phyloP scores from a whole-genome alignment of 2,888 invertebrate species.

The Mylabris sibirica region DNA sequence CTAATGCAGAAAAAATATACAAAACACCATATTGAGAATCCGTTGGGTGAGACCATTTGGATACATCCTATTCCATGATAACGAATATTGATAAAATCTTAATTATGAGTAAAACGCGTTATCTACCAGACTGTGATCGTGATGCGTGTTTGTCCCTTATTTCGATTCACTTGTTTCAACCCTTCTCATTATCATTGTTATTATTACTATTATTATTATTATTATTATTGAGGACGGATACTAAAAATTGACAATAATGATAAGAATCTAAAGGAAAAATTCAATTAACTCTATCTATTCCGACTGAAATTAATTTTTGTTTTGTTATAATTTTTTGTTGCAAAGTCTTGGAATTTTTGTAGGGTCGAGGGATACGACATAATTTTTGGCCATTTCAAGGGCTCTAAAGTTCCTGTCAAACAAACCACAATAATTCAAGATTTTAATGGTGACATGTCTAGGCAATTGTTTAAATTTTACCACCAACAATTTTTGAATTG shows the following conservation, averaged over 20 bases:
- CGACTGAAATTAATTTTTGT: background rate
- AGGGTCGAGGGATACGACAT: background rate
- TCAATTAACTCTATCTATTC: background rate
- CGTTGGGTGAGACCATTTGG: slow-evolving; percentile 57
- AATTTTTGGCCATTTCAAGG: background rate
- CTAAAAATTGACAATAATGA: background rate
- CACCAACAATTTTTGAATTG: background rate
- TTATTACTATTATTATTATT: background rate
- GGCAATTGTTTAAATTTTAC: slow-evolving; percentile 41
- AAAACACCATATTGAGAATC: slow-evolving; percentile 59
- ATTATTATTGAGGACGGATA: background rate
- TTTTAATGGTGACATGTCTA: slow-evolving; percentile 51
- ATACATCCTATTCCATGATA: slow-evolving; percentile 58
- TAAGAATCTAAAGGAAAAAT: slow-evolving; percentile 2
- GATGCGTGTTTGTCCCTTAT: slow-evolving; percentile 57
- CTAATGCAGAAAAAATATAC: slow-evolving; percentile 10
- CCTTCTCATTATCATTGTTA: slow-evolving; percentile 28
- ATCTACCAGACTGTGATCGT: slow-evolving; percentile 59
- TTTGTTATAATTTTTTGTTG: background rate
- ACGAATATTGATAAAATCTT: slow-evolving; percentile 58
- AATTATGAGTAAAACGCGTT: slow-evolving; percentile 63
- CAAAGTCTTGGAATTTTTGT: background rate
- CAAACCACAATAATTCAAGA: slow-evolving; percentile 57
- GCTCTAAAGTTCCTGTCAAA: slow-evolving; percentile 48
- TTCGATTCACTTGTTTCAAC: slow-evolving; percentile 52